Base-by-base conservation (phyloP, 1,140 invertebrate genomes). In the Drosophila pallidifrons region DNA sequence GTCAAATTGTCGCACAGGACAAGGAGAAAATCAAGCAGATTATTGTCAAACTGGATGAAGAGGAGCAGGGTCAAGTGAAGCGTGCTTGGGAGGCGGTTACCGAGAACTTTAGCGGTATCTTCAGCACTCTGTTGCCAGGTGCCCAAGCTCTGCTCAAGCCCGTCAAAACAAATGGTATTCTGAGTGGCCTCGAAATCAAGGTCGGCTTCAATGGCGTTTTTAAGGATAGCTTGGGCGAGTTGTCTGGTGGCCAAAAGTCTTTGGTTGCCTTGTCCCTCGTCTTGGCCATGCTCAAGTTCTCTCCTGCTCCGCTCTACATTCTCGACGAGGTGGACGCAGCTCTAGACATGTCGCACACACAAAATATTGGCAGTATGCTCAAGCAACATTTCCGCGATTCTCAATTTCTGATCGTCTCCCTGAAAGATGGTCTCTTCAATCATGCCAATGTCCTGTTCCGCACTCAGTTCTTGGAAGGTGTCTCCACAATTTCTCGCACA, bases 371-470 rank as follows among this genome's bases (percentile, higher is more conserved):
- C 1, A 95, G 95, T 60, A 99, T 99, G 98, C 94, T 99, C 5
- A 97, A 96, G 86, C 95, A 95, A 35, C 98, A 99, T 93, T 99
- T 99, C 91, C 97, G 95, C 81, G 95, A 97, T 92, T 99, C 98
- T 7, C 95, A 99, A 96, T 99, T 99, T 93, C 98, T 99, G 80
- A 96, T 99, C 68, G 99, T 99, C 0, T 99, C 99, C 0, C 94
- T 99, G 10, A 99, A 99, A 93, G 98, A 99, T 93, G 99, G 99
- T 28, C 99, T 99, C 97, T 99, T 99, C 93, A 99, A 98, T 92
- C 99, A 99, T 94, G 99, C 99, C 0, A 99, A 99, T 94, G 98
- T 99, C 28, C 93, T 99, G 15, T 99, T 98, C 93, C 96, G 97
- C 60, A 99, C 99, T 0, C 96, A 96, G 82, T 99, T 99, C 93